Evolutionary conservation across 2,888 invertebrate genomes (phyloP), one percentile per base, ranked within the genome.

Genomic region (Phorcus lineatus): DNA sequence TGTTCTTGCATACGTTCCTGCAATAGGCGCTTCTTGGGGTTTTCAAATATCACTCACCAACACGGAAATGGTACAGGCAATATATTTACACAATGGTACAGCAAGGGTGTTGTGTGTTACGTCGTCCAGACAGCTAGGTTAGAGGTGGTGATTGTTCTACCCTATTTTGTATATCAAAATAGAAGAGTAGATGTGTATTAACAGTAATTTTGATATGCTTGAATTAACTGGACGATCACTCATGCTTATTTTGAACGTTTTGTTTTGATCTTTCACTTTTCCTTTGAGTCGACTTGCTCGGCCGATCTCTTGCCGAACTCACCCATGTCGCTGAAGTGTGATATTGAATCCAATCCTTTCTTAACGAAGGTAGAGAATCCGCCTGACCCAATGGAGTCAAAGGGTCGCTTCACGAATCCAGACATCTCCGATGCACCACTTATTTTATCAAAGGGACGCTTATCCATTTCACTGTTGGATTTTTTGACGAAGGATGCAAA

Each of bases 401-500:
- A 76, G 0, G 78, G 76, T 17, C 81, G 40, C 19, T 82, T 82
- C 0, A 40, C 79, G 28, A 77, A 81, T 3, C 82, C 82, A 16
- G 77, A 66, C 70, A 81, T 47, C 6, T 79, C 81, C 17, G 78
- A 74, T 19, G 52, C 47, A 1, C 70, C 75, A 16, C 62, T 77
- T 52, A 81, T 79, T 3, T 79, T 75, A 55, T 83, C 82, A 47
- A 79, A 79, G 13, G 62, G 77, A 3, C 82, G 77, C 31, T 82
- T 82, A 31, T 62, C 77, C 36, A 78, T 77, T 74, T 66, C 80
- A 53, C 78, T 81, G 22, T 57, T 24, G 31, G 67, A 76, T 28
- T 79, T 76, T 55, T 82, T 83, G 52, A 70, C 78, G 52, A 83
- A 83, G 17, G 81, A 81, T n/a, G 70, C 40, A 22, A 80, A 78